phyloP scores from a whole-genome alignment of 2,113 vertebrate species.

The Erythrolamprus reginae region DNA sequence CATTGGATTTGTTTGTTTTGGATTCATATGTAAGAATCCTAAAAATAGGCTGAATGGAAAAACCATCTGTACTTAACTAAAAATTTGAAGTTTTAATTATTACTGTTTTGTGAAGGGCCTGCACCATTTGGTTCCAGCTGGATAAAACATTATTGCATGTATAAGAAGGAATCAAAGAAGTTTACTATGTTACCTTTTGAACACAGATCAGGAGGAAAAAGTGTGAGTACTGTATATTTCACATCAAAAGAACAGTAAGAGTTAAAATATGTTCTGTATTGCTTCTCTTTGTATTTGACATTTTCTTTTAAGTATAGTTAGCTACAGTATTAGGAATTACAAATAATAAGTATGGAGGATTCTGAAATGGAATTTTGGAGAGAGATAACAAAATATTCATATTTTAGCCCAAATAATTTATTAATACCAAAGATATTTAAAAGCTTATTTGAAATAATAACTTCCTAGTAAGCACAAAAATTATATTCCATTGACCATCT shows the following conservation, averaged over 20 bases:
- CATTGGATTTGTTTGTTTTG: neutral
- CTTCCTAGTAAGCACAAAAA: constrained; percentile 3
- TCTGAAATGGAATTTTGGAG: constrained; percentile 1
- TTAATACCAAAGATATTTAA: constrained; percentile 10
- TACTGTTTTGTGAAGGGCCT: constrained; percentile 73
- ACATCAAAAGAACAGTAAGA: neutral
- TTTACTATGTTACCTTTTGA: constrained; percentile 94
- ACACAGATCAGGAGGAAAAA: constrained; percentile 90
- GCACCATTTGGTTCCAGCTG: constrained; percentile 96
- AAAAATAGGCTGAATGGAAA: neutral
- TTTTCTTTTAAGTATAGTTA: constrained; percentile 11
- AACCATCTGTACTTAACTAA: neutral
- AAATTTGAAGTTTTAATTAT: neutral
- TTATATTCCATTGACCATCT: neutral
- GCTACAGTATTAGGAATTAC: neutral
- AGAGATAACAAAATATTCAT: neutral
- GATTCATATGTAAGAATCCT: neutral
- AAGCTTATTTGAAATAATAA: neutral
- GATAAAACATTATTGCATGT: constrained; percentile 96
- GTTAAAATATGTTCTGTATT: neutral
- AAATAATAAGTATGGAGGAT: constrained; percentile 10
- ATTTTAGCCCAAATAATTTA: neutral
- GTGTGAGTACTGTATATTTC: constrained; percentile 77
- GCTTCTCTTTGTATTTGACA: constrained; percentile 4
- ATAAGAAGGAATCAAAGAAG: constrained; percentile 90